Evolutionary conservation across 2,888 invertebrate species (phyloP), one percentile per base, ranked within the genome.

Genomic region (Pandemis cinnamomeana): DNA sequence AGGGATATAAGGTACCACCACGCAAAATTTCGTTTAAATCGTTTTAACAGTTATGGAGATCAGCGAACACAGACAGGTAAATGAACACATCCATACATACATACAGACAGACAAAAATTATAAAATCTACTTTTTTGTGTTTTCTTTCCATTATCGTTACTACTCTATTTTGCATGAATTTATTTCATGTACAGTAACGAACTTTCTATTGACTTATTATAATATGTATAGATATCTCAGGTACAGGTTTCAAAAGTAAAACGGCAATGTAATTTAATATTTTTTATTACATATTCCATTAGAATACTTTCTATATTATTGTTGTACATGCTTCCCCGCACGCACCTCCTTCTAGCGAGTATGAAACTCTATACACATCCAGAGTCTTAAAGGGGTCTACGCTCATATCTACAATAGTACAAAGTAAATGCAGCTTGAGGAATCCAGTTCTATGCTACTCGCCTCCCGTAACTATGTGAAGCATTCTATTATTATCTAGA

Each of bases 231-330:
- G 2, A 36, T 36, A 36, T 36, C 4, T 60, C 36, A 27, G 58
- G 58, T 60, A 36, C 10, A 44, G 10, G 64, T 1, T 11, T 3
- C n/a, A 46, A 55, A 76, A 76, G 53, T 78, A 78, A 78, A 76
- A 42, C 71, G 15, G 61, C 69, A 68, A 51, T 74, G 79, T 80
- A 80, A 87, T 92, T 93, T 89, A 87, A 87, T 87, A 85, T 84
- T 87, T 89, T 91, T 94, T 92, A 94, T 94, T 94, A 94, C 92
- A 94, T 94, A 93, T 94, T 93, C 93, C 93, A 93, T 89, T 94
- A 93, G 93, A 94, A 94, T 94, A 94, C 87, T 87, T 91, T 91
- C 92, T 93, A 93, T 91, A 87, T 87, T 91, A 88, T 89, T 89
- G 88, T 90, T 89, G 90, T 91, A 91, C 91, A 89, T 88, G 89